Evolutionary conservation across 1,140 invertebrate genomes (phyloP), one percentile per base, ranked within the genome.

Genomic region (Belonocnema kinseyi): DNA sequence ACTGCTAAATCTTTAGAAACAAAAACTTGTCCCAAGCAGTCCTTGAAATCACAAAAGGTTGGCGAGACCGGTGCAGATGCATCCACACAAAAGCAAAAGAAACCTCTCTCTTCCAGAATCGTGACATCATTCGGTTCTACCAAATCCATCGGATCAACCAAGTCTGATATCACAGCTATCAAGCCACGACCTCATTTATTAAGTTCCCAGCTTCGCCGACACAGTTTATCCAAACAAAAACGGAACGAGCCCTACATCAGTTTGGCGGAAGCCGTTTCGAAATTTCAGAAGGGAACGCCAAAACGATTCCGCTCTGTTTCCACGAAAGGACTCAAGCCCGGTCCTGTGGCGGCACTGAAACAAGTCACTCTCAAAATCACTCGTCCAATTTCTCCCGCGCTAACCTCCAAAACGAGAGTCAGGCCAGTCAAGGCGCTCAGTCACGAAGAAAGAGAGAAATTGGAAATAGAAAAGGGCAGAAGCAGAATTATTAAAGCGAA

Each of bases 201-300:
- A 8, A 77, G 79, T 2, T 86, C 81, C 58, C 73, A 82, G 17
- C 75, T 85, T 53, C 79, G 82, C 4, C 82, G 79, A 33, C 52
- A 40, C 21, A 89, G 84, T 61, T 14, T 85, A 0, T 16, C 53
- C 7, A 85, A 83, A 50, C 51, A 54, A 33, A 13, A 66, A 51
- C 73, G 83, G 0, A 87, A 80, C n/a, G 82, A 91, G 14, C 73
- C 52, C 5, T 92, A 88, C 73, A 75, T 92, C 1, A 91, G 88
- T 70, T 76, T 92, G 54, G 92, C 92, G 12, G 91, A 93, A 76
- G 88, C 88, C 0, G 80, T 92, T 4, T 85, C 82, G 0, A 90
- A 90, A 56, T 93, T 91, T 17, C 91, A 93, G 46, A 85, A 76
- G n/a, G 80, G 77, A 0, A 92, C 92, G 8, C 92, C 92, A 0